Base-by-base conservation (phyloP, 1,140 invertebrate genomes). In the Leptinotarsa defecta region DNA sequence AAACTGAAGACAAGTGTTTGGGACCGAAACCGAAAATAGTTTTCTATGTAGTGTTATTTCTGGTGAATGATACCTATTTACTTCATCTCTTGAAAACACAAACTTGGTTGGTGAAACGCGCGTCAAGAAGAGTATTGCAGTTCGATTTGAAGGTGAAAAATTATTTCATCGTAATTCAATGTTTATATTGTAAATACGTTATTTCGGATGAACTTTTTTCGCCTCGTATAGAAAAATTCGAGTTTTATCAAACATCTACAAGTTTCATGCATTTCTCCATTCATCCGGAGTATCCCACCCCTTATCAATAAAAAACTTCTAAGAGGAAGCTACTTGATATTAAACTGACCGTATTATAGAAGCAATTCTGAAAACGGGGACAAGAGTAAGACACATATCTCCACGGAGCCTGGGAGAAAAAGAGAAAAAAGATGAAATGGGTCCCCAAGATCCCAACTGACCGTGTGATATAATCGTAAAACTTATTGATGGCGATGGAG, bases 391-490 rank as follows among this genome's bases (percentile, higher is more conserved):
- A 24, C 27, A 22, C 4, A 17, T 15, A 22, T 15, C 4, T 22
- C n/a, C 76, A 75, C 80, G 79, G 75, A 79, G 81, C 77, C 80
- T 80, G 77, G 80, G 78, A 76, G 82, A 80, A 82, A 81, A 75
- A 81, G 79, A 74, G 48, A 70, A 15, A 57, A 57, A 15, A 57
- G n/a, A n/a, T 13, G 0, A 15, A 57, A 22, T 65, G 27, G 64
- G 20, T 65, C 27, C 20, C 27, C 4, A 34, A 65, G 64, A 22
- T 65, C 22, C 75, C 76, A 81, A 81, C 77, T 80, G 81, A 79
- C 80, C 81, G 77, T 82, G 78, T 77, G 82, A 83, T 83, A 81
- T 75, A 81, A 81, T 83, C 82, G 82, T 80, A 83, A 83, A 83
- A 83, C 77, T 83, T 83, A 83, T 83, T 79, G 82, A 83, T 82